Evolutionary conservation across 53 echinoderm and acorn worm genomes (phyloP), one percentile per base, ranked within the genome.

Genomic region (Astropecten irregularis): DNA sequence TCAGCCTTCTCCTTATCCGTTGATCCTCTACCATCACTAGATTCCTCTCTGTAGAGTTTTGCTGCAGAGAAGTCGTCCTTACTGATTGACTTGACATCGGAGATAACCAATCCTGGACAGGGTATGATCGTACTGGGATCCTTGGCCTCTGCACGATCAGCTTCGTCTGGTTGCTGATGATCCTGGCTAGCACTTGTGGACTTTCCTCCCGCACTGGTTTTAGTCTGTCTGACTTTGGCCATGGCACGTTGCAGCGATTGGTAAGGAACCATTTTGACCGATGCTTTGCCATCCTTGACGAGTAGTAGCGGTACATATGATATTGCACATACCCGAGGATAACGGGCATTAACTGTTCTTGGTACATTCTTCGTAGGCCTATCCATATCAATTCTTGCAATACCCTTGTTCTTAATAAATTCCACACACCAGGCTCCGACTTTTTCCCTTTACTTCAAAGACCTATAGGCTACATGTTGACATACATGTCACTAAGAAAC

Each of bases 51-150:
- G n/a, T n/a, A n/a, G n/a, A n/a, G n/a, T n/a, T n/a, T 62, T 46
- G 56, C 26, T 18, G 79, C 61, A 30, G 46, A 30, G 22, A 29
- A 79, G 10, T 79, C 79, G 13, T n/a, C 61, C 30, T 61, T 46
- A 11, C 44, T 62, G 44, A 62, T 79, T 7, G 79, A 79, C 56
- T 79, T 79, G 1, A 79, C 79, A 0, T 79, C 79, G 26, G 79
- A 60, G 62, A 79, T 79, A n/a, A 44, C 32, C 18, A 79, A 14
- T 13, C 25, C 79, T 13, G 56, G 38, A 6, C 14, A 35, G 1
- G 13, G 44, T 13, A 13, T 14, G 11, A 3, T 26, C 46, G 46
- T 8, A 27, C 26, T 46, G 11, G 27, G 42, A 11, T 11, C 42
- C 42, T 6, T 11, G 11, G 42, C 42, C 6, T 11, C 42, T 6